A percentile compares a stretch with the other conserved stretches of the same genome.
phyloP scores from a whole-genome alignment of 2,888 invertebrate species.

The Pachycephus smyrnensis region DNA sequence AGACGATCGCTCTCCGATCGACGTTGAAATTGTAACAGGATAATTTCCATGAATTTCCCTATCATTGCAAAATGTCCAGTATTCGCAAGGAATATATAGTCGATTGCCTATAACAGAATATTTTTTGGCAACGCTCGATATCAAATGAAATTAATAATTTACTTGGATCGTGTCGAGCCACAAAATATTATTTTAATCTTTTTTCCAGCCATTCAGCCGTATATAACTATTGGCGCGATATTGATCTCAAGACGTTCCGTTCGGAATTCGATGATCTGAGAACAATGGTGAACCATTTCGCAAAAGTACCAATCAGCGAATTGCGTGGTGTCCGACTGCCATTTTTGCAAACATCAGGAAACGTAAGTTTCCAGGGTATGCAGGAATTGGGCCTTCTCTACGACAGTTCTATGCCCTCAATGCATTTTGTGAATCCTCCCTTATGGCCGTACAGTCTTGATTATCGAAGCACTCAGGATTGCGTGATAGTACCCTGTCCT shows the following conservation, averaged over 20 bases:
- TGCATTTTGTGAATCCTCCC: constrained; percentile 64
- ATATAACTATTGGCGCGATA: constrained; percentile 58
- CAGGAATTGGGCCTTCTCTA: constrained; percentile 69
- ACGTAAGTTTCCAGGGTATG: constrained; percentile 72
- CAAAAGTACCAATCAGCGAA: constrained; percentile 55
- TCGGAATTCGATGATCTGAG: constrained; percentile 63
- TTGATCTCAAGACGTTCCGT: constrained; percentile 45
- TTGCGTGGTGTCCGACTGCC: constrained; percentile 68
- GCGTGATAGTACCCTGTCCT: constrained; percentile 72
- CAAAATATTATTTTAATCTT: background rate
- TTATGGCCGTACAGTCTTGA: constrained; percentile 80
- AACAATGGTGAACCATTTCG: constrained; percentile 57
- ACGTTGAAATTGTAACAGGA: background rate
- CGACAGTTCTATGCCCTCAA: constrained; percentile 75
- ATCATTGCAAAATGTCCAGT: background rate
- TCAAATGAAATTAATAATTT: background rate
- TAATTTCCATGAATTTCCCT: background rate
- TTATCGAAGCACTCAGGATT: constrained; percentile 71
- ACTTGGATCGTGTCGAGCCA: background rate
- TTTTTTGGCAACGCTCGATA: background rate
- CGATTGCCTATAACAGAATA: background rate
- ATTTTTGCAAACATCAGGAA: constrained; percentile 71
- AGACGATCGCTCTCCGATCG: background rate
- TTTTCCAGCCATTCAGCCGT: constrained; percentile 27
- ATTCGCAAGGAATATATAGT: background rate